Conservation (phyloP, 2,113 vertebrate species). For the Chlorodrepanis virens region DNA sequence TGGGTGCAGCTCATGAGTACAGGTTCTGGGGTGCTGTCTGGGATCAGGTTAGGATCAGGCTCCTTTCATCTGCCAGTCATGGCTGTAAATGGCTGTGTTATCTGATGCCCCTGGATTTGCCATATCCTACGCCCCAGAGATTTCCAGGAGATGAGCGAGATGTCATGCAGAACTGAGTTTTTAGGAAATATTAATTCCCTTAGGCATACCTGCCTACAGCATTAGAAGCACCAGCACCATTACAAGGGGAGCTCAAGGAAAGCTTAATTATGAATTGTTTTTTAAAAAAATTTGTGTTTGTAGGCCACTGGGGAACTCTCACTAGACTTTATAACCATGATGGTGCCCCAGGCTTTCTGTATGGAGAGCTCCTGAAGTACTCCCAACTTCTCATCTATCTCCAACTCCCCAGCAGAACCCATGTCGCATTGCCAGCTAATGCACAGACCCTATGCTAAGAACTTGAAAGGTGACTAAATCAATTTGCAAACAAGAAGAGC, state of each 20-base stretch:
- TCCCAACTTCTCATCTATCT: neutral
- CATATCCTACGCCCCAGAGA: neutral
- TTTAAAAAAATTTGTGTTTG: neutral
- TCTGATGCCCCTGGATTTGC: neutral
- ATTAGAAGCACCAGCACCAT: neutral
- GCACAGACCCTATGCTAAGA: neutral
- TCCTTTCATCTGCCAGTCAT: neutral
- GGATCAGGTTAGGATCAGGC: neutral
- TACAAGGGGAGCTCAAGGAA: neutral
- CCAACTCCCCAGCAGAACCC: neutral
- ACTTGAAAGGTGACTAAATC: neutral
- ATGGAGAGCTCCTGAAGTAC: neutral
- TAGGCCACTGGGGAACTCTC: neutral
- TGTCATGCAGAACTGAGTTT: neutral
- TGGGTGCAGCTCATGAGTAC: neutral
- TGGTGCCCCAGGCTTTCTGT: neutral
- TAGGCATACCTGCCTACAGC: neutral
- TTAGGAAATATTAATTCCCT: neutral
- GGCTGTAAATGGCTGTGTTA: neutral
- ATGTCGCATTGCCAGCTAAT: neutral
- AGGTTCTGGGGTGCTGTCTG: neutral
- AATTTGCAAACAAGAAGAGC: neutral
- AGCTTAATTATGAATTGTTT: neutral
- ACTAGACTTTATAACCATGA: neutral
- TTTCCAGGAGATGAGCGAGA: accelerated